Evolutionary conservation across 2,888 invertebrate genomes (phyloP).

Genomic region (Sinhomidia bicolor): DNA sequence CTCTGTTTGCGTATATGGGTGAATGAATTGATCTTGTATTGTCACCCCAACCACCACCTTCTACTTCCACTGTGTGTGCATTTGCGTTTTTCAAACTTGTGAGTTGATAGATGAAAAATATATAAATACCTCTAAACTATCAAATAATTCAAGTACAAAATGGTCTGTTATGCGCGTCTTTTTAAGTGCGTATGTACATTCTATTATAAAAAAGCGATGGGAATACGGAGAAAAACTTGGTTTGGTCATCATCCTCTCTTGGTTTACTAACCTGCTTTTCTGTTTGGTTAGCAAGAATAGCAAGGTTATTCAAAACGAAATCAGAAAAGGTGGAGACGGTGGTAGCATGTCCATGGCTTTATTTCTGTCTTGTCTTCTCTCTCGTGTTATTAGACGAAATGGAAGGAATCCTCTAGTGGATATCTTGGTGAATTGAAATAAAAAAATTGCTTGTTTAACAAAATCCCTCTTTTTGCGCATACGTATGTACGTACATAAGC

Average conservation of each 20-base stretch:
- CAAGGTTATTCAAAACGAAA: constrained; percentile 10
- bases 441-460: constrained; percentile 4
- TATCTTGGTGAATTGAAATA: neutral
- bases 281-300: constrained; percentile 34
- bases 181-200: too few species aligned
- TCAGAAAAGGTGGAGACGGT: neutral
- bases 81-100: too few species aligned
- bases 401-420: neutral
- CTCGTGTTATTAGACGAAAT: constrained; percentile 21
- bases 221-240: neutral
- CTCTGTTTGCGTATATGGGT: too few species aligned
- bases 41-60: too few species aligned
- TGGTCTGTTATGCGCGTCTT: too few species aligned
- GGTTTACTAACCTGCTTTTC: neutral
- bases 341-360: constrained; percentile 15
- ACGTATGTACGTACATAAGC: neutral
- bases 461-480: neutral
- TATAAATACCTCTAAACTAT: too few species aligned
- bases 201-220: too few species aligned
- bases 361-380: neutral
- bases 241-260: neutral
- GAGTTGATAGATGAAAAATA: too few species aligned
- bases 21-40: too few species aligned
- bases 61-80: too few species aligned
- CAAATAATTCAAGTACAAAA: too few species aligned